Conservation (phyloP, 2,888 invertebrate genomes). For the Drosophila neotestacea region DNA sequence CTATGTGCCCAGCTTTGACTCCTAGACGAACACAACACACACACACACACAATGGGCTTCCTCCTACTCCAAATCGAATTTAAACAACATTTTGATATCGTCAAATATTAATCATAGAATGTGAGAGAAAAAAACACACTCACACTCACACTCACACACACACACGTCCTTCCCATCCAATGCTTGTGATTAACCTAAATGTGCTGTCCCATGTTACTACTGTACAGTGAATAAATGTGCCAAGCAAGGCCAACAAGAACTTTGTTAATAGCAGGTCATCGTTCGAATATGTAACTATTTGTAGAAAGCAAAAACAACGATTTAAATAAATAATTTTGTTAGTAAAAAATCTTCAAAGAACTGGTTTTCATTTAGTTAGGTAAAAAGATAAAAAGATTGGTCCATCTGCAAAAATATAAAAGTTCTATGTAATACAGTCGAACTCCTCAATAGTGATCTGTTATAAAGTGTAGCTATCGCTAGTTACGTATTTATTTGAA, state of each 20-base stretch:
- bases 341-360: slow-evolving; percentile 11
- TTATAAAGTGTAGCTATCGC: no score
- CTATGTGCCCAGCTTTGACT: slow-evolving; percentile 87
- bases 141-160: no score
- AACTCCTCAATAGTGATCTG: no score
- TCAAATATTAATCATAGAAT: neutral
- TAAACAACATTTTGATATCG: slow-evolving; percentile 7
- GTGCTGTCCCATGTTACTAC: slow-evolving; percentile 32
- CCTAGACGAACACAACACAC: slow-evolving; percentile 31
- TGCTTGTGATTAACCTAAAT: slow-evolving; percentile 38
- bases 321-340: slow-evolving; percentile 38
- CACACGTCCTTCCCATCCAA: slow-evolving; percentile 21
- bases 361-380: neutral
- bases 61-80: slow-evolving; percentile 3
- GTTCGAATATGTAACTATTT: slow-evolving; percentile 53
- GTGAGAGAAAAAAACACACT: neutral
- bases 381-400: no score
- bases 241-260: slow-evolving; percentile 48
- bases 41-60: slow-evolving; percentile 1
- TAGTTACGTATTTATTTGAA: no score
- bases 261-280: slow-evolving; percentile 49
- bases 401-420: no score
- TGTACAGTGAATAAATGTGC: slow-evolving; percentile 69
- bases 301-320: slow-evolving; percentile 12
- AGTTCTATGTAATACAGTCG: no score